A percentile compares a stretch with the other conserved stretches of the same genome.
phyloP scores from a whole-genome alignment of 2,113 vertebrate genomes.

The Panthera tigris region DNA sequence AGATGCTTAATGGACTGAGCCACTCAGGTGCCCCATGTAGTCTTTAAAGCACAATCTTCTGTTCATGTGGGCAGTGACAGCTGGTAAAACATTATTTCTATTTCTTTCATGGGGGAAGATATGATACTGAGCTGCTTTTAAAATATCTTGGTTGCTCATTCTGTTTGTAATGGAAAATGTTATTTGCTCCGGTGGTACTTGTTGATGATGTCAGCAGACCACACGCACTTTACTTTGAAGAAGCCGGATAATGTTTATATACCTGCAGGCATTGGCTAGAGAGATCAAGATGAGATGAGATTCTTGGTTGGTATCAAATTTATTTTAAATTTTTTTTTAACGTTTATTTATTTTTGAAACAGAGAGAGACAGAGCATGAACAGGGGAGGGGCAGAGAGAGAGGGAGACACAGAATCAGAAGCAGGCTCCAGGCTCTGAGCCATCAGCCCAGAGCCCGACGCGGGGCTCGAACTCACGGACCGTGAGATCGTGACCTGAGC shows the following conservation, averaged over 20 bases:
- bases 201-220: not conserved
- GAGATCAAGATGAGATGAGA: not conserved
- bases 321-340: not conserved
- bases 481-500: no score
- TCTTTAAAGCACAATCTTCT: not conserved
- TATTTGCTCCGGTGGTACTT: not conserved
- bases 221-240: slow-evolving; percentile 1
- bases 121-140: not conserved
- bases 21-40: not conserved
- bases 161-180: not conserved
- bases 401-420: no score
- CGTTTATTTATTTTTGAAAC: no score
- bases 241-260: not conserved
- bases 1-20: no score
- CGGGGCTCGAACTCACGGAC: no score
- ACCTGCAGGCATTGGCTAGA: not conserved
- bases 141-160: not conserved
- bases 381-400: no score
- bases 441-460: no score
- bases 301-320: not conserved
- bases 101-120: not conserved
- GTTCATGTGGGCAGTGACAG: not conserved
- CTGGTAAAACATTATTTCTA: not conserved
- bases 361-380: no score
- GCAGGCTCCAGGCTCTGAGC: no score